Percentiles rank a stretch among this genome's conserved stretches.
These are phyloP conservation scores for Phoenicopterus ruber DNA, from an alignment of 2,113 vertebrate genomes.

Conservation along the genomic window DNA sequence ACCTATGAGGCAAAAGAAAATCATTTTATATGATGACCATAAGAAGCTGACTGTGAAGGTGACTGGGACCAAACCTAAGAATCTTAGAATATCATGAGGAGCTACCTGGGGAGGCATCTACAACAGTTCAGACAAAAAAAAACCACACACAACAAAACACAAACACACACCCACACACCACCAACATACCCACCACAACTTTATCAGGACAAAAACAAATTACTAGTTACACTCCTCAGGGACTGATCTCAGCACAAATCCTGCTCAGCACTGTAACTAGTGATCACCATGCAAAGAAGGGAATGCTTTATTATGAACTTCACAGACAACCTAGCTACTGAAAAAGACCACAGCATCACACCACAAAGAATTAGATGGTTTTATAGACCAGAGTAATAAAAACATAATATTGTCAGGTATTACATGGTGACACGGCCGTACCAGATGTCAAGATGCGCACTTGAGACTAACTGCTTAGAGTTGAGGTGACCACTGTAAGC, in stretches of 20 bases:
- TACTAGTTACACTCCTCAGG: background rate
- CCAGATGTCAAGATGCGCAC: accelerated
- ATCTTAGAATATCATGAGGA: background rate
- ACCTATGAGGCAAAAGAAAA: background rate
- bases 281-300: background rate
- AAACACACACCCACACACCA: no score
- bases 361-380: background rate
- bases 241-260: background rate
- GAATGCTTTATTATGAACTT: background rate
- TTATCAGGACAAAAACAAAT: background rate
- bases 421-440: background rate
- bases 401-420: background rate
- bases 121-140: background rate
- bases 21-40: background rate
- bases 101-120: background rate
- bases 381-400: background rate
- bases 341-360: background rate
- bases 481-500: background rate
- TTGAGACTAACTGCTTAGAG: background rate
- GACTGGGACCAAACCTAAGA: background rate
- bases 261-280: background rate
- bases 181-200: background rate
- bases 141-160: no score
- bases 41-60: background rate
- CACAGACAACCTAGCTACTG: background rate